phyloP scores from a whole-genome alignment of 2,888 invertebrate species.

The Sycophila texana region DNA sequence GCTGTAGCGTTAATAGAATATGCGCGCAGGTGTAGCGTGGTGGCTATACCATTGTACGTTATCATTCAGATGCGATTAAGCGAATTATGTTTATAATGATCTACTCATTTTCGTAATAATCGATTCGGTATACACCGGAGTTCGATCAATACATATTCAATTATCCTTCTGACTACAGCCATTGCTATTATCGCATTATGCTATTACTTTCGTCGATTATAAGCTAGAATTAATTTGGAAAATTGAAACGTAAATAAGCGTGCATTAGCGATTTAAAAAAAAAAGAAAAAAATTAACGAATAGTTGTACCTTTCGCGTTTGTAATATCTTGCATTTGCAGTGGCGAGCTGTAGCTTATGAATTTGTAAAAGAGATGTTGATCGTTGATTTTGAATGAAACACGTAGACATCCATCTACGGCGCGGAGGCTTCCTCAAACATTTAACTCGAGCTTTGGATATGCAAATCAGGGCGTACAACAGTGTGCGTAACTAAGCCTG shows the following conservation, averaged over 20 bases:
- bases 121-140: conserved; percentile 31
- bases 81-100: conserved; percentile 51
- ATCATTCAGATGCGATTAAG: conserved; percentile 55
- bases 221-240: conserved; percentile 3
- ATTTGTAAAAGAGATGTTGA: conserved; percentile 18
- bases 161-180: conserved; percentile 17
- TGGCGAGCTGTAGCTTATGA: neutral
- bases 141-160: conserved; percentile 13
- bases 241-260: neutral
- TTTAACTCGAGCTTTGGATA: conserved; percentile 70
- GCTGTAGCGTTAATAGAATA: conserved; percentile 46
- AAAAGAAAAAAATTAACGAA: too few relatives aligned
- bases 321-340: too few relatives aligned
- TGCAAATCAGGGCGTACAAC: conserved; percentile 68
- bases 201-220: conserved; percentile 13
- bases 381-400: conserved; percentile 37
- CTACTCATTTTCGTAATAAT: conserved; percentile 46
- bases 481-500: conserved; percentile 68
- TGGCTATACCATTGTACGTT: conserved; percentile 44
- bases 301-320: too few relatives aligned
- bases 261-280: too few relatives aligned
- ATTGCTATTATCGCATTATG: conserved; percentile 44
- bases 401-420: neutral
- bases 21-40: conserved; percentile 26
- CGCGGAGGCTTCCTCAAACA: conserved; percentile 53